Evolutionary conservation across 2,888 invertebrate species (phyloP).

Genomic region (Euzophera pinguis): DNA sequence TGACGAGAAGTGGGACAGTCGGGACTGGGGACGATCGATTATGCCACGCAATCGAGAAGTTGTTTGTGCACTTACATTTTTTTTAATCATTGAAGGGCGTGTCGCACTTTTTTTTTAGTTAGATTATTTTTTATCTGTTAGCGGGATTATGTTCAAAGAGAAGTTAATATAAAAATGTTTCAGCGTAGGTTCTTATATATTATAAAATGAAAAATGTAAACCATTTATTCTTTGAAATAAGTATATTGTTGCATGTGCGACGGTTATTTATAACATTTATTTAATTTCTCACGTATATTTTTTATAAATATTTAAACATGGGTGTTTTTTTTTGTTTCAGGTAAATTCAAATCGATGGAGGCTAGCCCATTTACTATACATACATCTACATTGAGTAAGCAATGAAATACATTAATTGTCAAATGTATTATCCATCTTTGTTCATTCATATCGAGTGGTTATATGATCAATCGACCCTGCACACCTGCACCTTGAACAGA

Average conservation of each 20-base stretch:
- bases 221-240: too few relatives aligned
- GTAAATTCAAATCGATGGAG: not conserved
- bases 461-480: too few relatives aligned
- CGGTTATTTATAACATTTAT: too few relatives aligned
- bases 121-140: not conserved
- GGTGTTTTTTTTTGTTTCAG: not conserved
- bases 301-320: not conserved
- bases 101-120: not conserved
- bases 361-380: too few relatives aligned
- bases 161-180: not conserved
- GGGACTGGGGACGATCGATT: constrained; percentile 53
- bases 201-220: too few relatives aligned
- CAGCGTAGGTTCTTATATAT: too few relatives aligned
- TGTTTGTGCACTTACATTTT: constrained; percentile 35
- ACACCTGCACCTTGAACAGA: too few relatives aligned
- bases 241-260: too few relatives aligned
- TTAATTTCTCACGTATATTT: not conserved
- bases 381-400: too few relatives aligned
- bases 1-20: constrained; percentile 47
- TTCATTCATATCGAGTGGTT: too few relatives aligned
- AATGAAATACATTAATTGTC: too few relatives aligned
- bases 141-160: not conserved
- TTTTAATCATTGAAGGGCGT: constrained; percentile 17
- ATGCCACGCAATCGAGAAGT: constrained; percentile 43
- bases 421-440: too few relatives aligned